These are phyloP conservation scores for Pachymerium ferrugineum DNA, from an alignment of 2,888 invertebrate genomes.

Conservation along the genomic window DNA sequence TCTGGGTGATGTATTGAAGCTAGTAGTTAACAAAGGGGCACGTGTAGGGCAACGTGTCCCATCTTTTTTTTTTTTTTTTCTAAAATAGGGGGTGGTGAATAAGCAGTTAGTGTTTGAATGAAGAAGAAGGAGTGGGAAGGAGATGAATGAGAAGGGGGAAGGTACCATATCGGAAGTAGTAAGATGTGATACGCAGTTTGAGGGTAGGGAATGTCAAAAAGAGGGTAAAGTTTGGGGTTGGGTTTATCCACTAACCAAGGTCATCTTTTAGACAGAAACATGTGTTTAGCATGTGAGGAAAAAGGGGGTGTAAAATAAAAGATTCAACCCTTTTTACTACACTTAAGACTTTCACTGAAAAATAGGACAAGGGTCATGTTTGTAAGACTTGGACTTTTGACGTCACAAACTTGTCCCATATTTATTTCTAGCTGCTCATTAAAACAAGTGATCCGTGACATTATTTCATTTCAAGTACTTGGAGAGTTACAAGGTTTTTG, in stretches of 20 bases:
- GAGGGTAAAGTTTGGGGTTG: not conserved
- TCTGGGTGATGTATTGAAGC: too few species aligned
- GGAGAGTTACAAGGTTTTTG: not conserved
- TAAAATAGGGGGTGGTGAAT: not conserved
- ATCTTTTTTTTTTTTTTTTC: not conserved
- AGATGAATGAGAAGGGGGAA: not conserved
- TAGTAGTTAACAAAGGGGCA: not conserved
- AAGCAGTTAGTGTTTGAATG: not conserved
- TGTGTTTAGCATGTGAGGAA: not conserved
- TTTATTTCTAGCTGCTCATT: not conserved
- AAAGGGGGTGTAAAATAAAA: too few species aligned
- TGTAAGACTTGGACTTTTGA: not conserved
- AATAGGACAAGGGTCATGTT: too few species aligned
- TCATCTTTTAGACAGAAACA: not conserved
- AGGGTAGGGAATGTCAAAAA: too few species aligned
- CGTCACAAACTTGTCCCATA: not conserved
- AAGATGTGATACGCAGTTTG: not conserved
- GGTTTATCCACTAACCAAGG: not conserved
- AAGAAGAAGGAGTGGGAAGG: not conserved
- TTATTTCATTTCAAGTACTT: too few species aligned
- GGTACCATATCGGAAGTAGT: not conserved
- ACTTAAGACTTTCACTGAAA: too few species aligned
- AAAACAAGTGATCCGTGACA: conserved; percentile 2
- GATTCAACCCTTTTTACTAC: too few species aligned
- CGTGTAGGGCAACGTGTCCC: not conserved